phyloP scores from a whole-genome alignment of 2,888 invertebrate genomes.

The Yponomeuta evonymella region DNA sequence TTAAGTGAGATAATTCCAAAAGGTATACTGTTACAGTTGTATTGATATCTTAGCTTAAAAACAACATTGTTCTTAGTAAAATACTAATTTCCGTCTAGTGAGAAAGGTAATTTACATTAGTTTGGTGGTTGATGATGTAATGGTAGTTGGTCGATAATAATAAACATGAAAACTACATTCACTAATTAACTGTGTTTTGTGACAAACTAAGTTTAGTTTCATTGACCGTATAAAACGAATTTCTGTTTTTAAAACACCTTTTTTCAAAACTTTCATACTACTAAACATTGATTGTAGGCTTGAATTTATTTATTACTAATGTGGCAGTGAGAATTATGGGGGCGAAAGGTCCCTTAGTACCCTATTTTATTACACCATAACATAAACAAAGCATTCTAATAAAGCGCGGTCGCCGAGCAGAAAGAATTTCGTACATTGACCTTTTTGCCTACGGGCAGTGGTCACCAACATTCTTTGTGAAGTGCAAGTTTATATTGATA shows the following conservation, averaged over 20 bases:
- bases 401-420: no score
- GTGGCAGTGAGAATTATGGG: background rate
- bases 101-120: background rate
- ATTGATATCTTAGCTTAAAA: background rate
- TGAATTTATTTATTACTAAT: background rate
- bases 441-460: no score
- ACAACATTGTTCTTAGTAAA: conserved; percentile 3
- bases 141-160: background rate
- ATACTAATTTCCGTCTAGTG: background rate
- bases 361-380: no score
- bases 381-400: background rate
- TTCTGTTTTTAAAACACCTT: background rate
- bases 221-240: no score
- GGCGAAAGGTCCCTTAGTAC: no score
- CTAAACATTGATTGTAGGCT: background rate
- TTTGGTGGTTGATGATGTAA: background rate
- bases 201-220: background rate
- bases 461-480: no score
- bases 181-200: background rate
- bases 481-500: no score
- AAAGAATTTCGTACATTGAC: no score
- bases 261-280: background rate
- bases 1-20: conserved; percentile 4
- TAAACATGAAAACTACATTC: no score
- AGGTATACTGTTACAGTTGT: conserved; percentile 5